These are phyloP conservation scores for Lottia gigantea DNA, from an alignment of 2,888 invertebrate species.

Conservation along the genomic window DNA sequence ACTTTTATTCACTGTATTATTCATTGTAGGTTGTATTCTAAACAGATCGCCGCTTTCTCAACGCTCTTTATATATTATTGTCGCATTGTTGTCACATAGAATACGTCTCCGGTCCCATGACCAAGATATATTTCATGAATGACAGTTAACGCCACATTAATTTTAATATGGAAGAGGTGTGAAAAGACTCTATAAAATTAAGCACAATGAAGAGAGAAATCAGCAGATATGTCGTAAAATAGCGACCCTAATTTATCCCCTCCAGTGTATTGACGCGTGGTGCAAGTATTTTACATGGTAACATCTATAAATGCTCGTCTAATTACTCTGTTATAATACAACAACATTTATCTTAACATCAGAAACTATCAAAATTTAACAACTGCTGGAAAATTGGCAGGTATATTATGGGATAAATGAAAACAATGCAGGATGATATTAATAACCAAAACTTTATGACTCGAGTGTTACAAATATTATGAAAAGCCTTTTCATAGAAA, in stretches of 20 bases:
- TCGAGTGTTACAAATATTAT: too few species aligned
- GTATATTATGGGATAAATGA: too few species aligned
- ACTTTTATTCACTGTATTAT: too few species aligned
- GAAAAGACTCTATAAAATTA: background rate
- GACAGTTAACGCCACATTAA: background rate
- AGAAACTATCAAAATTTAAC: too few species aligned
- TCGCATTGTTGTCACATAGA: background rate
- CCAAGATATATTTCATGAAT: background rate
- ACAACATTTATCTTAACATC: background rate
- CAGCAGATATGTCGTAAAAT: too few species aligned
- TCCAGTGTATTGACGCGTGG: background rate
- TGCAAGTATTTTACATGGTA: background rate
- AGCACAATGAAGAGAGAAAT: background rate
- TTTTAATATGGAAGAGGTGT: background rate
- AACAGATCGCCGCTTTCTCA: constrained; percentile 8
- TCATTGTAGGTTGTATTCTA: background rate
- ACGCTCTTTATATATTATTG: background rate
- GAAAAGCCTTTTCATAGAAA: too few species aligned
- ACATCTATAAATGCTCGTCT: background rate
- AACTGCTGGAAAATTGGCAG: too few species aligned
- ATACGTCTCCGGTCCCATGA: background rate
- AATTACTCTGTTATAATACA: background rate
- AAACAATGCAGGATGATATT: too few species aligned
- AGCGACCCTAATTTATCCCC: too few species aligned
- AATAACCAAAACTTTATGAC: too few species aligned